phyloP scores from a whole-genome alignment of 2,797 vertebrate species.

The Hafferia zeledoni region DNA sequence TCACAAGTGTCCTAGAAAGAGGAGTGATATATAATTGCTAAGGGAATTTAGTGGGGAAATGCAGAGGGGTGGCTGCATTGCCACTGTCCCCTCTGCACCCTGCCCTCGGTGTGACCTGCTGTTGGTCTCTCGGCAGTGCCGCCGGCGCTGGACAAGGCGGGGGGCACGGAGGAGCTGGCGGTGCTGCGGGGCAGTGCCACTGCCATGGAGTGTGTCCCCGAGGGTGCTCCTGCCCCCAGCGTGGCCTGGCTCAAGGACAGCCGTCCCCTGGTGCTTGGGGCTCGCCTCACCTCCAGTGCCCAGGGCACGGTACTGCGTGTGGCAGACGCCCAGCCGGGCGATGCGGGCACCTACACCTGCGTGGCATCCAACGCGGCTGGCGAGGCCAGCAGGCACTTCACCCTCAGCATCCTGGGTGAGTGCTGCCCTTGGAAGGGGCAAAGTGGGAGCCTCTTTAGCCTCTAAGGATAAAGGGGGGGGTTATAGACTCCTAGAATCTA shows the following conservation, averaged over 20 bases:
- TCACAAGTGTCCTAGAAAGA: neutral
- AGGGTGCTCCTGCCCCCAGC: slow-evolving; percentile 85
- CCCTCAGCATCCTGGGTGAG: slow-evolving; percentile 90
- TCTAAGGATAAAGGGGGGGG: neutral
- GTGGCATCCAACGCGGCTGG: slow-evolving; percentile 88
- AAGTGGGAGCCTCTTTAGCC: neutral
- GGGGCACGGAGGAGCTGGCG: slow-evolving; percentile 86
- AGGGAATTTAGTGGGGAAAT: neutral
- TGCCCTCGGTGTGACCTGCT: no score
- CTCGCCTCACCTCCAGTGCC: slow-evolving; percentile 70
- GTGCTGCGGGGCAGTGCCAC: slow-evolving; percentile 81
- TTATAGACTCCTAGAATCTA: neutral
- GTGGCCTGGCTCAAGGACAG: slow-evolving; percentile 88
- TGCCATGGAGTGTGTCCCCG: slow-evolving; percentile 82
- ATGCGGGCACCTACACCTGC: slow-evolving; percentile 89
- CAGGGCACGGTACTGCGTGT: slow-evolving; percentile 86
- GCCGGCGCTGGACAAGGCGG: slow-evolving; percentile 87
- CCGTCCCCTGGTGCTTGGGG: slow-evolving; percentile 53
- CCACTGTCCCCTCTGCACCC: neutral
- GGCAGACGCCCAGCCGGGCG: slow-evolving; percentile 61
- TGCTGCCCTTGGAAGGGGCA: neutral
- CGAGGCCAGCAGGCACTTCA: slow-evolving; percentile 87
- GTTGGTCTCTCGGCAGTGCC: slow-evolving; percentile 79
- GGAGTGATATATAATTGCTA: neutral
- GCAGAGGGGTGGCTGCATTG: neutral